A percentile compares a stretch with the other conserved stretches of the same genome.
These are phyloP conservation scores for Dinomys branickii DNA, from an alignment of 2,113 vertebrate genomes.

Conservation along the genomic window DNA sequence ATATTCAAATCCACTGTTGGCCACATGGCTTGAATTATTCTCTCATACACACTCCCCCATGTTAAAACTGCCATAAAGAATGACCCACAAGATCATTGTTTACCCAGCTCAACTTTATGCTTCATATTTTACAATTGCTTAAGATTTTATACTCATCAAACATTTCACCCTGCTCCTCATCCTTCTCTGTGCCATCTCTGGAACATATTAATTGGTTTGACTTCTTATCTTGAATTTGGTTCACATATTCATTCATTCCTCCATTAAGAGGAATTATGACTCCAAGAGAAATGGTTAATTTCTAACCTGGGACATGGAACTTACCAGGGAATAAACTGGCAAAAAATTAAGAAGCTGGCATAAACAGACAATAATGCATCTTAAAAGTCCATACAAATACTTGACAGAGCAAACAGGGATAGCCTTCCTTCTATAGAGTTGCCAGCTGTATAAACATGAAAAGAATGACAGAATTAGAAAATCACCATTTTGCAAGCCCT, in stretches of 20 bases:
- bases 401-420: background rate
- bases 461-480: background rate
- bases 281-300: background rate
- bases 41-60: background rate
- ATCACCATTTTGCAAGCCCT: background rate
- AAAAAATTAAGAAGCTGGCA: background rate
- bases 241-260: background rate
- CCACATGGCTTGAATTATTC: background rate
- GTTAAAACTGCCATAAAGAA: background rate
- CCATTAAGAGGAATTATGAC: background rate
- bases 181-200: background rate
- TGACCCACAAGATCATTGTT: background rate
- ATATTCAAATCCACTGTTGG: background rate
- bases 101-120: background rate
- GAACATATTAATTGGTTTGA: background rate
- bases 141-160: background rate
- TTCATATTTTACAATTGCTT: background rate
- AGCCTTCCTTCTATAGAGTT: background rate
- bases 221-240: conserved; percentile 6
- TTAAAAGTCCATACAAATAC: background rate
- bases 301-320: background rate
- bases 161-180: background rate
- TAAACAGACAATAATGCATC: background rate
- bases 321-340: background rate
- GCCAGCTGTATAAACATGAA: background rate